Conservation (phyloP, 2,888 invertebrate genomes). For the Nemoura dubitans region DNA sequence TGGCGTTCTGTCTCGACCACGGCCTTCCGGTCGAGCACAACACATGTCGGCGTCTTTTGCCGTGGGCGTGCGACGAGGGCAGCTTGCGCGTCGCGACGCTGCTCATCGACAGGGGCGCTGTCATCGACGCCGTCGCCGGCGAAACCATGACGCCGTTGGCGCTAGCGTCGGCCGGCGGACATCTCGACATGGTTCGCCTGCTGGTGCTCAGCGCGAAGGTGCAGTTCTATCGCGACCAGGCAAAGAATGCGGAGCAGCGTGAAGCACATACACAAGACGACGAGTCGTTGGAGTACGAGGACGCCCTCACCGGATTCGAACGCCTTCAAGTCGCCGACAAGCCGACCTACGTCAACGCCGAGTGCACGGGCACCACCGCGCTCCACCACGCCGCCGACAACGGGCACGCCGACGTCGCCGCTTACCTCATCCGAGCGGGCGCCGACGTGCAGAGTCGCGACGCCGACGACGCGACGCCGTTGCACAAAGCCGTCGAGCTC, state of each 20-base stretch:
- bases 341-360: too few species aligned
- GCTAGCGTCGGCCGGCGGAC: neutral
- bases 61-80: neutral
- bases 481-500: too few species aligned
- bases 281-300: too few species aligned
- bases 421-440: too few species aligned
- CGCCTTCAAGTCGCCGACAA: too few species aligned
- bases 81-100: neutral
- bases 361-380: neutral
- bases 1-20: neutral
- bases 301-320: too few species aligned
- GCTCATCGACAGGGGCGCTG: neutral
- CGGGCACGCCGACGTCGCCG: neutral
- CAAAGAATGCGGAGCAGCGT: too few species aligned
- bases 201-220: neutral
- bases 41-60: neutral
- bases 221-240: too few species aligned
- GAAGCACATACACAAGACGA: too few species aligned
- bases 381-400: constrained; percentile 23
- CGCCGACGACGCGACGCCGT: too few species aligned
- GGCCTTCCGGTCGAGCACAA: neutral
- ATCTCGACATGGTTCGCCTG: neutral
- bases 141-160: neutral
- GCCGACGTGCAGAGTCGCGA: too few species aligned
- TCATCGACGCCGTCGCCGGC: neutral